Percentiles rank a stretch among this genome's conserved stretches.
Evolutionary conservation across 1,140 invertebrate species (phyloP).

Genomic region (Magallana gigas): DNA sequence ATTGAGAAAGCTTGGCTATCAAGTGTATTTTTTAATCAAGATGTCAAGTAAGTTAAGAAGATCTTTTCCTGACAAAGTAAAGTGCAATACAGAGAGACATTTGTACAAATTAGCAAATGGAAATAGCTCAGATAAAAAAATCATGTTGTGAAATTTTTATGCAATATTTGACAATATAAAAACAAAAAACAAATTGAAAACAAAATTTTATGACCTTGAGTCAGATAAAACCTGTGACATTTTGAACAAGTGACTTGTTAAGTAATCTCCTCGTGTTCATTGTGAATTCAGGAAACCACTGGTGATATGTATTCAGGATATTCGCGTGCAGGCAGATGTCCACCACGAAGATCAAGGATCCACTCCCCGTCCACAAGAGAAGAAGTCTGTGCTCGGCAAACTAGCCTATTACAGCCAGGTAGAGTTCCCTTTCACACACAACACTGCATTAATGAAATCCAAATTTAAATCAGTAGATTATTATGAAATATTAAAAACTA

Average conservation of each 20-base stretch:
- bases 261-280: background rate
- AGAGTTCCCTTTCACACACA: background rate
- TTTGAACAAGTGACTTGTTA: background rate
- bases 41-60: constrained; percentile 69
- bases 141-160: too few species aligned
- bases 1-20: constrained; percentile 91
- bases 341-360: constrained; percentile 34
- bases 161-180: too few species aligned
- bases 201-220: background rate
- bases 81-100: too few species aligned
- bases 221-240: background rate
- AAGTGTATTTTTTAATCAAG: constrained; percentile 90
- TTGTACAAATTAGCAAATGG: too few species aligned
- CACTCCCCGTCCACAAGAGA: constrained; percentile 9
- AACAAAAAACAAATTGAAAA: background rate
- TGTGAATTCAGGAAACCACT: constrained; percentile 86
- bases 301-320: constrained; percentile 89
- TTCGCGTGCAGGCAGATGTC: constrained; percentile 89
- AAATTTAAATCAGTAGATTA: background rate
- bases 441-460: background rate
- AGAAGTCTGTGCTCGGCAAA: background rate
- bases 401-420: background rate
- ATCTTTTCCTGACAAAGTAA: background rate
- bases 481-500: background rate
- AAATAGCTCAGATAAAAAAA: too few species aligned